These are phyloP conservation scores for Ophiothrix spiculata DNA, from an alignment of 35 echinoderm and acorn worm genomes.

Conservation along the genomic window DNA sequence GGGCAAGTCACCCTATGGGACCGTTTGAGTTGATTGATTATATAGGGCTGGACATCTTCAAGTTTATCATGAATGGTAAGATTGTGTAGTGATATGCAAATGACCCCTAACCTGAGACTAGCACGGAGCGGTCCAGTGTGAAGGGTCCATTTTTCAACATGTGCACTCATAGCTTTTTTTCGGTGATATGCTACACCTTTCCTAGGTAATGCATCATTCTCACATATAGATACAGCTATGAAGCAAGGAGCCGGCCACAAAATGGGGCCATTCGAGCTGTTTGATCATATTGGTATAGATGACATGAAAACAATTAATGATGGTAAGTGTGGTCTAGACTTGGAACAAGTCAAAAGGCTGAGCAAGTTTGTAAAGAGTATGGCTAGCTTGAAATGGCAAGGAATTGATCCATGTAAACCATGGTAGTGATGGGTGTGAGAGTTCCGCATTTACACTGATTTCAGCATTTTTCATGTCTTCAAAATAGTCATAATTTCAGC, in stretches of 20 bases:
- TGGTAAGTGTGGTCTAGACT: conserved; percentile 62
- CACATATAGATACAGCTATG: conserved; percentile 88
- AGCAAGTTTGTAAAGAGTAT: too few relatives aligned
- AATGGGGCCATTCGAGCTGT: conserved; percentile 96
- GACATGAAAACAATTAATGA: conserved; percentile 82
- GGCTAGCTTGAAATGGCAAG: too few relatives aligned
- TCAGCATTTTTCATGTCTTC: too few relatives aligned
- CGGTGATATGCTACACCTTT: background rate
- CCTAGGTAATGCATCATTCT: conserved; percentile 78
- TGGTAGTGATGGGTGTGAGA: too few relatives aligned
- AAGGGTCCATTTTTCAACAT: too few relatives aligned
- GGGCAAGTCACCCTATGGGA: conserved; percentile 97
- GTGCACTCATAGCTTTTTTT: background rate
- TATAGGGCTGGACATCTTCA: conserved; percentile 76
- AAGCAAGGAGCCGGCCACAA: conserved; percentile 94
- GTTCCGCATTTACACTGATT: too few relatives aligned
- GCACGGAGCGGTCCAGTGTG: too few relatives aligned
- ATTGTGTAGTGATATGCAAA: too few relatives aligned
- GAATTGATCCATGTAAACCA: too few relatives aligned
- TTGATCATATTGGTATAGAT: conserved; percentile 88
- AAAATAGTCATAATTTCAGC: too few relatives aligned
- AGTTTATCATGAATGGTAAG: conserved; percentile 94
- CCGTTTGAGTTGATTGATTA: conserved; percentile 93
- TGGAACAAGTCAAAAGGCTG: too few relatives aligned
- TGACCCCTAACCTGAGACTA: too few relatives aligned